Conservation (phyloP, 2,113 vertebrate genomes). For the Asarcornis scutulata region DNA sequence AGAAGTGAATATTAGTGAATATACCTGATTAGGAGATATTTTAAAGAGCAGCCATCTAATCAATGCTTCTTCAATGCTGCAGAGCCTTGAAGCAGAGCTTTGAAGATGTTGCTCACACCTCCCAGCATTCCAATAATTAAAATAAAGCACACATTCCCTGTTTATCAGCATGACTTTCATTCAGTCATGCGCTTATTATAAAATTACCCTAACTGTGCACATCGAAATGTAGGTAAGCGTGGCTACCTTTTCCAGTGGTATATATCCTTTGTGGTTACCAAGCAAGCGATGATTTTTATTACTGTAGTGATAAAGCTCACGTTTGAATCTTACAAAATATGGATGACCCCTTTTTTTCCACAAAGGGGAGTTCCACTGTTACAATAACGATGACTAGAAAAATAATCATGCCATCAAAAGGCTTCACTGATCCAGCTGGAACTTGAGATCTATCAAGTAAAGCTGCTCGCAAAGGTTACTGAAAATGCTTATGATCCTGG, state of each 20-base stretch:
- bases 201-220: not conserved
- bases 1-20: not conserved
- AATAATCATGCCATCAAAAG: constrained; percentile 1
- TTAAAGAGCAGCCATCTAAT: not conserved
- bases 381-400: not conserved
- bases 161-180: not conserved
- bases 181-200: not conserved
- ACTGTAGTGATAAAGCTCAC: not conserved
- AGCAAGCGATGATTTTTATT: not conserved
- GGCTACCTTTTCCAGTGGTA: not conserved
- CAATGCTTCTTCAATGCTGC: not conserved
- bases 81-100: not conserved
- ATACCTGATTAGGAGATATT: not conserved
- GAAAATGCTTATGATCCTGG: not conserved
- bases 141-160: not conserved
- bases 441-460: not conserved
- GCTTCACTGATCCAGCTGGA: not conserved
- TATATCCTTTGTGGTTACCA: not conserved
- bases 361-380: not conserved
- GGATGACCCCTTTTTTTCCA: not conserved
- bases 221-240: fast-evolving
- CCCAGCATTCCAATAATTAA: not conserved
- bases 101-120: not conserved
- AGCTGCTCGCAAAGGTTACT: not conserved
- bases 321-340: not conserved